Base-by-base conservation (phyloP, 1,140 invertebrate genomes). In the Zaprionus capensis region DNA sequence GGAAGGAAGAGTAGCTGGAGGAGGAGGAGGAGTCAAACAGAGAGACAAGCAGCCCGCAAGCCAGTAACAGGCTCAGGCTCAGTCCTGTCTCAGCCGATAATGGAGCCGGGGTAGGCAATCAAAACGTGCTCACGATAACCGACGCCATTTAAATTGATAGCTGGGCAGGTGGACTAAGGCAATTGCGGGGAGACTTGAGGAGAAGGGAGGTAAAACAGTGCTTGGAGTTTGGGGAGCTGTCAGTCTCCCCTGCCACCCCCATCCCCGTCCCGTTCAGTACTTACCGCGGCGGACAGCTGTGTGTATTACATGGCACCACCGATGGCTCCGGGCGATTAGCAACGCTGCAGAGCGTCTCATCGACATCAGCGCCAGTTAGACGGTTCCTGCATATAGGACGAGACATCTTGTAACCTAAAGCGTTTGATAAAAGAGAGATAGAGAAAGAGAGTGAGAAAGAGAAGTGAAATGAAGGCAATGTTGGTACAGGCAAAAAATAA, bases 261-360 rank as follows among this genome's bases (percentile, higher is more conserved):
- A 7, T 17, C 15, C n/a, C 41, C 6, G 3, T 36, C 24, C 12
- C 26, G 11, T 24, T 41, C 53, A 76, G 68, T 91, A 90, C 96
- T 96, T 94, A 98, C 97, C 96, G 97, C 73, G 97, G 96, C 12
- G 97, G 96, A 93, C 97, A 98, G 15, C 95, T 96, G 86, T 98
- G 96, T 38, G 94, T 96, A 93, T 98, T 98, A 93, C 97, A 98
- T 72, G 95, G 94, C 53, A 97, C 95, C 49, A 97, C 95, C 61
- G 95, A 94, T 34, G 96, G 95, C 71, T 96, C 95, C 1, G 97
- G 97, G 87, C 95, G 96, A 85, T 94, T 95, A 55, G 95, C 95
- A 15, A 94, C 94, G 91, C 97, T 96, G 93, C 97, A 98, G 6
- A 97, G 94, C 76, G 95, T 93, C 85, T 96, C 95, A 55, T 97